These are phyloP conservation scores for Zalophus californianus DNA, from an alignment of 2,797 vertebrate species.

Conservation along the genomic window DNA sequence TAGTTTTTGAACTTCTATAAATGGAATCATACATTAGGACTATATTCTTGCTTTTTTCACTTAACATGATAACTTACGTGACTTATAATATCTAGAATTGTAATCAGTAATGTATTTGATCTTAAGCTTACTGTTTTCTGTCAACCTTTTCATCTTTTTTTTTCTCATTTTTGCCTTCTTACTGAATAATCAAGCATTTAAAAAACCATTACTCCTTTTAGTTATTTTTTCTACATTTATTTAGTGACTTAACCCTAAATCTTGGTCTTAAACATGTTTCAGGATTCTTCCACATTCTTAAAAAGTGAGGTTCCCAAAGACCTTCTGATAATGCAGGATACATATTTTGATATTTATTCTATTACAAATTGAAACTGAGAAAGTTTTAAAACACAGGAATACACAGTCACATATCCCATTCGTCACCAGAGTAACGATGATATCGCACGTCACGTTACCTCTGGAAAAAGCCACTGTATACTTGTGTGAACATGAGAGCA, in stretches of 20 bases:
- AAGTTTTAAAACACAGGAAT: not conserved
- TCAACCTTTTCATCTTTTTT: not conserved
- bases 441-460: not conserved
- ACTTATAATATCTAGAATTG: not conserved
- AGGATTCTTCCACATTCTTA: not conserved
- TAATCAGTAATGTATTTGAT: not conserved
- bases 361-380: not conserved
- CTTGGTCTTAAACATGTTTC: not conserved
- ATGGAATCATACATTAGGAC: not conserved
- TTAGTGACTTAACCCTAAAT: not conserved
- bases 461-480: not conserved
- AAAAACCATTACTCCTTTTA: not conserved
- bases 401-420: not conserved
- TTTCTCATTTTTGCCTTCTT: not conserved
- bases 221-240: not conserved
- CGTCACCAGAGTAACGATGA: not conserved
- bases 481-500: not conserved
- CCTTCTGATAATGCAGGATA: not conserved
- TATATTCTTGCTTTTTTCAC: not conserved
- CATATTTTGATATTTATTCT: not conserved
- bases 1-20: not conserved
- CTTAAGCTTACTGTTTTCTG: conserved; percentile 26
- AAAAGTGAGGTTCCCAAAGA: not conserved
- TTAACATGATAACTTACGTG: not conserved
- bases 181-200: not conserved